Base-by-base conservation (phyloP, 2,888 invertebrate genomes). In the Drosophila neonasuta region DNA sequence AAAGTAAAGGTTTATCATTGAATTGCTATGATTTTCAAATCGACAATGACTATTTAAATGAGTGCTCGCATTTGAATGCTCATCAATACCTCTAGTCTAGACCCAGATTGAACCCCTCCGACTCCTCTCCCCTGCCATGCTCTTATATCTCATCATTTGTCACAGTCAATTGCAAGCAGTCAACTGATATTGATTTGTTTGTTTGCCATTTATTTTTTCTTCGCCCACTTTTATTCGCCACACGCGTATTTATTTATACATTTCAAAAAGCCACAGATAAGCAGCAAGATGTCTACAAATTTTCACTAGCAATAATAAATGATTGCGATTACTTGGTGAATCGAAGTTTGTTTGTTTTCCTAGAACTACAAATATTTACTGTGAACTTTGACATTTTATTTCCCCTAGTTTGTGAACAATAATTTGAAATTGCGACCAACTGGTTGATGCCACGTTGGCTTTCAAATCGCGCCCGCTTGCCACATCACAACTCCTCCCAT, bases 251-350 rank as follows among this genome's bases (percentile, higher is more conserved):
- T 65, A 49, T 64, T 65, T 57, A 45, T 57, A 24, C 10, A 11
- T 41, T 46, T 10, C 11, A 46, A 58, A 54, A 32, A 9, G 11
- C 42, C n/a, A 13, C 17, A 48, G 62, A 77, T 78, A 74, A 77
- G 71, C 58, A 36, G 7, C 13, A 15, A 57, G 57, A 54, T 69
- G 49, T 42, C 54, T 41, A 32, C 54, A 58, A 56, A 59, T 48
- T 45, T 44, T 29, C 41, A 61, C 56, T 71, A 62, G 66, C 63
- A 57, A 41, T 48, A 60, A 48, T 51, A n/a, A 46, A 48, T 49
- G 59, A 74, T 44, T 48, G 51, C 55, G 59, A 70, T 41, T 50
- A 58, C 34, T 32, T 36, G 11, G 15, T 30, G 5, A 51, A 24
- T 4, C 9, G 20, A 29, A 36, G 39, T 9, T 39, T 44, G 15